phyloP scores from a whole-genome alignment of 2,113 vertebrate genomes.

The Prolemur simus region DNA sequence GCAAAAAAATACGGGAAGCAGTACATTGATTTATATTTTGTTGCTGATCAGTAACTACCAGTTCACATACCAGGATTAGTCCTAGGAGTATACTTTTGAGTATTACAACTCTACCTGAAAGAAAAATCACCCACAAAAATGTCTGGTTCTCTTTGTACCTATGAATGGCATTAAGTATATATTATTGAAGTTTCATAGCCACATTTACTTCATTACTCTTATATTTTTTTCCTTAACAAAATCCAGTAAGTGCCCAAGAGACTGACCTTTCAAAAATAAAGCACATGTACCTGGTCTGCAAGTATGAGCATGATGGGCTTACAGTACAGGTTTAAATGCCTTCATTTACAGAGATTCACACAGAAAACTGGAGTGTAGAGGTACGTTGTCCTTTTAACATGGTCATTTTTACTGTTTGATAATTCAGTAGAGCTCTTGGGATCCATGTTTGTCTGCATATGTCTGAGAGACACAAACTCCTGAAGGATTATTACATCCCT shows the following conservation, averaged over 20 bases:
- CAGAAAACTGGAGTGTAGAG: not conserved
- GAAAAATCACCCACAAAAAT: slow-evolving; percentile 10
- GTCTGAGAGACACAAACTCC: not conserved
- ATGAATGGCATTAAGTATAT: not conserved
- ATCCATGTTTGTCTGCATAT: not conserved
- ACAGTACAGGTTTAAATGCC: not conserved
- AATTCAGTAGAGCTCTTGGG: not conserved
- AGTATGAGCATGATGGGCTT: not conserved
- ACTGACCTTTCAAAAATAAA: not conserved
- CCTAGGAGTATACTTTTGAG: not conserved
- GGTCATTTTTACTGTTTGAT: not conserved
- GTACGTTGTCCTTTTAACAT: not conserved
- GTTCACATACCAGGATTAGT: not conserved
- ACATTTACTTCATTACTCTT: not conserved
- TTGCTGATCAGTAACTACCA: not conserved
- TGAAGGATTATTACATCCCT: not conserved
- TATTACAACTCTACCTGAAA: not conserved
- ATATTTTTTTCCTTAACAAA: slow-evolving; percentile 9
- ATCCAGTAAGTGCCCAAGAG: not conserved
- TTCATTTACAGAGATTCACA: not conserved
- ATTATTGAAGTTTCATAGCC: not conserved
- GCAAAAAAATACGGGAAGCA: not conserved
- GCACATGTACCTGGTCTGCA: not conserved
- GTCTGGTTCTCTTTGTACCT: not conserved
- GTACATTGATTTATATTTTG: not conserved